Conservation (phyloP, 2,888 invertebrate species). For the Cantharis rustica region DNA sequence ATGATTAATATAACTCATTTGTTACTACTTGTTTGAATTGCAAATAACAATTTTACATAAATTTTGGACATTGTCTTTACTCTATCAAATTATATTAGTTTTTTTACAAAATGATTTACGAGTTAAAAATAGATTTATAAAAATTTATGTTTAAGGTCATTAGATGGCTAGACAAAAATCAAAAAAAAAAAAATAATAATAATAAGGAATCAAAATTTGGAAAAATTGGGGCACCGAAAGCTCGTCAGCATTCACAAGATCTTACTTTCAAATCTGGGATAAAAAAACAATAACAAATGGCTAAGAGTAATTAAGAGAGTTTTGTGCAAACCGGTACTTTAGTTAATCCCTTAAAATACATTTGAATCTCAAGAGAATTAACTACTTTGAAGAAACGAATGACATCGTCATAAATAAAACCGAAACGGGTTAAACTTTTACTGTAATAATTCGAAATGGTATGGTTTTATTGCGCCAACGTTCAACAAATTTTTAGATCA, state of each 20-base stretch:
- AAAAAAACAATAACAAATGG: neutral
- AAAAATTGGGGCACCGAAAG: neutral
- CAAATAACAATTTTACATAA: neutral
- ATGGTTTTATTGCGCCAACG: neutral
- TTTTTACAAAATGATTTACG: neutral
- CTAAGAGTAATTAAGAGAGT: neutral
- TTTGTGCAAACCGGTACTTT: neutral
- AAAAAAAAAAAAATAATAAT: too few species aligned
- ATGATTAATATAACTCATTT: neutral
- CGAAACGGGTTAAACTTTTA: neutral
- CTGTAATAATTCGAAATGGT: neutral
- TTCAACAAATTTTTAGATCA: neutral
- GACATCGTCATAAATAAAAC: neutral
- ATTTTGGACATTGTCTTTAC: neutral
- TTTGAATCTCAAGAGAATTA: neutral
- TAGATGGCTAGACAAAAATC: neutral
- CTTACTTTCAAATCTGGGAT: neutral
- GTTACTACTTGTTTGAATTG: neutral
- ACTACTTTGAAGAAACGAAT: neutral
- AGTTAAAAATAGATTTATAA: neutral
- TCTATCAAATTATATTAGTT: neutral
- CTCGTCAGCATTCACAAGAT: neutral
- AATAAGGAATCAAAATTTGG: too few species aligned
- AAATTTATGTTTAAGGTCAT: neutral
- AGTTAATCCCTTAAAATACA: neutral